Conservation (phyloP, 2,888 invertebrate species). For the Diploptera punctata region DNA sequence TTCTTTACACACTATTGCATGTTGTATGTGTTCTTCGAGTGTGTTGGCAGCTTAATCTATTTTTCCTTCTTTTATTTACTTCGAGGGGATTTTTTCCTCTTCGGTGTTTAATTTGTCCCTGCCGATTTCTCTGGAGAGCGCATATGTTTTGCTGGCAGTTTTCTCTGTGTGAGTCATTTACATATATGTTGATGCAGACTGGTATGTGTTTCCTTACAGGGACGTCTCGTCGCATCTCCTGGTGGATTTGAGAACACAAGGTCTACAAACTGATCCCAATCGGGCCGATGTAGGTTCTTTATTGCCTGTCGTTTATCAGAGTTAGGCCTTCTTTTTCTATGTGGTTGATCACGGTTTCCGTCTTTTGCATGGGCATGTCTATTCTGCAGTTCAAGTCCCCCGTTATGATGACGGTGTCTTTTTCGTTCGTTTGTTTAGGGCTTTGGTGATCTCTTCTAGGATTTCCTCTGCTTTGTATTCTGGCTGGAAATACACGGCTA, state of each 20-base stretch:
- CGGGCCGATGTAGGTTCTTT: neutral
- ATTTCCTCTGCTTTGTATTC: neutral
- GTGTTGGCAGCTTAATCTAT: neutral
- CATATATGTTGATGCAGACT: neutral
- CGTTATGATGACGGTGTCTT: neutral
- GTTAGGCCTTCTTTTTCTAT: constrained; percentile 6
- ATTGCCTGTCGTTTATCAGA: neutral
- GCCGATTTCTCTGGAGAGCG: neutral
- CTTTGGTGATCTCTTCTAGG: neutral
- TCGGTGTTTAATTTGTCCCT: neutral
- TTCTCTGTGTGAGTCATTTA: neutral
- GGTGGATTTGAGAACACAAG: neutral
- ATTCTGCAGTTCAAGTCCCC: neutral
- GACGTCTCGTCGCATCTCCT: neutral
- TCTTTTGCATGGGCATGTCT: neutral
- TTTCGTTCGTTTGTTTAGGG: neutral
- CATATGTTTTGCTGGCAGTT: neutral
- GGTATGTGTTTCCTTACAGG: neutral
- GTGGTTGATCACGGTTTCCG: neutral
- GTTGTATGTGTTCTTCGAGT: neutral
- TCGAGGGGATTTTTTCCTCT: neutral
- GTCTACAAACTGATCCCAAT: neutral
- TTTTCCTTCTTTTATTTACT: neutral
- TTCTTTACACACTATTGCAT: neutral
- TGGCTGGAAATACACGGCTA: constrained; percentile 2